These are phyloP conservation scores for Callorhinus ursinus DNA, from an alignment of 2,113 vertebrate species.

Conservation along the genomic window DNA sequence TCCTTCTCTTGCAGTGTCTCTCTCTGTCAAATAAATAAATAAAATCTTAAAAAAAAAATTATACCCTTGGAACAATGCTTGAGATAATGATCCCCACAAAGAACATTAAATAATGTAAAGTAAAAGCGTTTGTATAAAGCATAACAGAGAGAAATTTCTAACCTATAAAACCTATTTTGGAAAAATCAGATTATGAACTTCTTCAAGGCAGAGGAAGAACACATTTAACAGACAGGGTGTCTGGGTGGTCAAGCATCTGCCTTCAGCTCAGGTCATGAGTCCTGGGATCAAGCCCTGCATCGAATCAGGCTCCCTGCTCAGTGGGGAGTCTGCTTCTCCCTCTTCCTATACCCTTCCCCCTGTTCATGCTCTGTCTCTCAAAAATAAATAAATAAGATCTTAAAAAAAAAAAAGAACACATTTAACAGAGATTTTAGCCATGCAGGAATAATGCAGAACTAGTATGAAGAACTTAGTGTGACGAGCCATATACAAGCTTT, in stretches of 20 bases:
- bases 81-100: conserved; percentile 17
- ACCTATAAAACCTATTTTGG: not conserved
- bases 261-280: not conserved
- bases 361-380: no score
- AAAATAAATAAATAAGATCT: no score
- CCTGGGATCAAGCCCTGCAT: not conserved
- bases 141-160: conserved; percentile 9
- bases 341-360: no score
- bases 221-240: not conserved
- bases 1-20: no score
- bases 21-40: no score
- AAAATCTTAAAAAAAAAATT: not conserved
- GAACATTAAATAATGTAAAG: not conserved
- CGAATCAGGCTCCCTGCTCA: no score
- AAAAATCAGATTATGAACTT: conserved; percentile 31
- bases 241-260: not conserved
- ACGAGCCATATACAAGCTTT: not conserved
- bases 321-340: no score
- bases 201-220: not conserved
- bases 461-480: not conserved
- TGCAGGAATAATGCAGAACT: not conserved
- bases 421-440: not conserved
- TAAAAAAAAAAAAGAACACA: not conserved
- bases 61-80: not conserved
- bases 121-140: not conserved